Conservation (phyloP, 1,140 invertebrate species). For the Meteorus sp. region DNA sequence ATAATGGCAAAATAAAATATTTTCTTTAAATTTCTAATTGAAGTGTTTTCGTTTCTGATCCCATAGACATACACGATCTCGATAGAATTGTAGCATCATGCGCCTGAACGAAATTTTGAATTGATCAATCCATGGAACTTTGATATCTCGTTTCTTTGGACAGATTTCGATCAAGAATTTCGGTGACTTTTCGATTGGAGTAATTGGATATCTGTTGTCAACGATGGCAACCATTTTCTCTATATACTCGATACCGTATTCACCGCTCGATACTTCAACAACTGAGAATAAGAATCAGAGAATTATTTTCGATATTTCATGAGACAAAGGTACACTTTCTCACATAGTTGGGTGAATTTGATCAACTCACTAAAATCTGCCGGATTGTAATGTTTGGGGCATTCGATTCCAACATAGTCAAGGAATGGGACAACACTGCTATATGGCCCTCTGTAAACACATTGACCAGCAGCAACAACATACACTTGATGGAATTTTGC, state of each 20-base stretch:
- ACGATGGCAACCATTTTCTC: conserved; percentile 19
- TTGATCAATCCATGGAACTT: conserved; percentile 13
- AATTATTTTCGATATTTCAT: neutral
- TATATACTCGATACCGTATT: conserved; percentile 15
- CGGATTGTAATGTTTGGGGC: conserved; percentile 78
- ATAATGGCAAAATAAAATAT: neutral
- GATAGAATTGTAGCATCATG: conserved; percentile 22
- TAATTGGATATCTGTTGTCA: conserved; percentile 11
- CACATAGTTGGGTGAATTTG: neutral
- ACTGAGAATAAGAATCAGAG: conserved; percentile 13
- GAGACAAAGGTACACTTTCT: neutral
- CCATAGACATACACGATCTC: conserved; percentile 12
- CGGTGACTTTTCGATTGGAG: conserved; percentile 2
- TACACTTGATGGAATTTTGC: conserved; percentile 78
- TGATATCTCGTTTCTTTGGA: neutral
- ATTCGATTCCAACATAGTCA: conserved; percentile 66
- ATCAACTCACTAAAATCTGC: conserved; percentile 75
- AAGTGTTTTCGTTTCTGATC: neutral
- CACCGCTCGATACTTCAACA: conserved; percentile 21
- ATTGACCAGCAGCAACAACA: conserved; percentile 72
- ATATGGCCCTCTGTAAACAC: conserved; percentile 72
- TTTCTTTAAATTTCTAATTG: neutral
- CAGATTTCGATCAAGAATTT: neutral
- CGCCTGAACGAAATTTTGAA: conserved; percentile 5
- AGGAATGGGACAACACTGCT: conserved; percentile 72